Evolutionary conservation across 92 coral and sea anemone genomes (phyloP), one percentile per base, ranked within the genome.

Genomic region (Siderastrea siderea): DNA sequence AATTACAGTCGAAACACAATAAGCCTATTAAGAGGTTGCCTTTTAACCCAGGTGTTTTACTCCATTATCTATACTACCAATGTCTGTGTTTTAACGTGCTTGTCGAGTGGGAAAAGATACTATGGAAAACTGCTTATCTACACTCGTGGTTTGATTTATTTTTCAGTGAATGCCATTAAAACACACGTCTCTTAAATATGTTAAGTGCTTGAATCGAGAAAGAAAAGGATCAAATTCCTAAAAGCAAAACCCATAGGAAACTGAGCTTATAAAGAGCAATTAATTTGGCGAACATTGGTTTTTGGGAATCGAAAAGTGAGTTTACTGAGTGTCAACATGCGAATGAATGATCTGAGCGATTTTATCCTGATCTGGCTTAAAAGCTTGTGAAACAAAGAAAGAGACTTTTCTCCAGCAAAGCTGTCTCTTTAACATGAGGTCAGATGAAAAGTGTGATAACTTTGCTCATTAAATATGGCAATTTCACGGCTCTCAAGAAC

Each of bases 401-500:
- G 12, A 51, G 4, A 57, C 43, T 7, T 82, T 54, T 53, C 61
- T 57, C 51, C 73, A 44, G 44, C 38, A 53, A 47, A 10, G 62
- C 60, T 82, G 75, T 84, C 88, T 84, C 81, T 17, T 84, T 84
- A 84, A 84, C 88, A 66, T 82, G 88, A 74, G 88, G 88, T 64
- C 75, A 74, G 88, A 84, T 84, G 82, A 74, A 74, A 84, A 71
- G 64, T 43, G 10, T 5, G 88, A 84, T 84, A 84, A 84, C 49
- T 63, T 50, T 47, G 61, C 53, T 66, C 88, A 84, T 74, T 59
- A 84, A 82, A 82, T 48, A 74, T 84, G 74, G 80, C 65, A 63
- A 84, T 74, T 74, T 84, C 72, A 63, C 19, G 53, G 63, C 65
- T 74, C 88, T 74, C 71, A 78, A 65, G 71, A 58, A 50, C 71